A percentile compares a stretch with the other conserved stretches of the same genome.
These are phyloP conservation scores for Pomacea canaliculata DNA, from an alignment of 2,888 invertebrate genomes.

Conservation along the genomic window DNA sequence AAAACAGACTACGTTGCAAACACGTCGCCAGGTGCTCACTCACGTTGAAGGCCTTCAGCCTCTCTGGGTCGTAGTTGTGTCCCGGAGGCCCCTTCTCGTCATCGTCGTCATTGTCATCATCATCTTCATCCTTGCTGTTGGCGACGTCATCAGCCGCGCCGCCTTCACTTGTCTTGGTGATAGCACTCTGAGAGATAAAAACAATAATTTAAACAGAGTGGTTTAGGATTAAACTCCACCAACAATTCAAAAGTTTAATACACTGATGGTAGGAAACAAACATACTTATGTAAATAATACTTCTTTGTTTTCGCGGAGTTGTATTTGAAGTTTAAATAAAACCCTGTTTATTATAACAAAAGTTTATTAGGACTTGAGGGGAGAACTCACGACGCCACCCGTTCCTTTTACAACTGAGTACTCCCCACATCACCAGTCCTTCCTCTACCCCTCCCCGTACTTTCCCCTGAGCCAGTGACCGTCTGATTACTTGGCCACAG, in stretches of 20 bases:
- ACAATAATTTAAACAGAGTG: neutral
- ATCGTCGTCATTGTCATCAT: conserved; percentile 90
- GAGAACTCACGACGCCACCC: no score
- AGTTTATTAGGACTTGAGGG: no score
- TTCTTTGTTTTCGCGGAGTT: neutral
- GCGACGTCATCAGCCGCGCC: conserved; percentile 51
- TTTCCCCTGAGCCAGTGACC: no score
- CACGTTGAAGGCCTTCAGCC: conserved; percentile 95
- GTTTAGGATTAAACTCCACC: neutral
- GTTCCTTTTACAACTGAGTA: no score
- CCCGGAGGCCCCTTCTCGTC: conserved; percentile 73
- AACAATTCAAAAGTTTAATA: neutral
- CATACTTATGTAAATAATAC: neutral
- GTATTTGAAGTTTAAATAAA: no score
- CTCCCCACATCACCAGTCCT: no score
- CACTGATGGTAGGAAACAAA: neutral
- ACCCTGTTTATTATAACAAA: no score
- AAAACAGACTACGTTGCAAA: no score
- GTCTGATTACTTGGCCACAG: no score
- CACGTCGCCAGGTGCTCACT: conserved; percentile 65
- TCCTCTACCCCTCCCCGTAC: no score
- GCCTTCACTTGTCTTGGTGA: conserved; percentile 60
- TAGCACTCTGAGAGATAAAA: conserved; percentile 48
- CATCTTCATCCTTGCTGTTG: conserved; percentile 81
- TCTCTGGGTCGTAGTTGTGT: conserved; percentile 82